Evolutionary conservation across 2,888 invertebrate species (phyloP), one percentile per base, ranked within the genome.

Genomic region (Steromphala cineraria): DNA sequence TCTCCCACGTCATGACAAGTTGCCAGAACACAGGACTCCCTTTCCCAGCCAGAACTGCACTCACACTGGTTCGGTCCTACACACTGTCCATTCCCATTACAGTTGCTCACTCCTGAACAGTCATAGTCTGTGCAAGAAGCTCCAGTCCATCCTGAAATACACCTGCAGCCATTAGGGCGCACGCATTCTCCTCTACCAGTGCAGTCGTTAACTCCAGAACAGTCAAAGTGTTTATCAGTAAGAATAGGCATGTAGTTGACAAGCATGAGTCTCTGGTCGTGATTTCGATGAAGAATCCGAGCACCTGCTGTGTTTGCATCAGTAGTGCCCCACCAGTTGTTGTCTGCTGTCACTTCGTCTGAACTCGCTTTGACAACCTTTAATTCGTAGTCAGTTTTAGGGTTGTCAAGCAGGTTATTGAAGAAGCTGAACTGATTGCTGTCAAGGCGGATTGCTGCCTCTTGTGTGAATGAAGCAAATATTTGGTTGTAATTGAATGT

Each of bases 301-400:
- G 24, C 24, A 10, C 76, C 52, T n/a, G 75, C 84, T 1, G 17
- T 28, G 10, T 53, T 52, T 8, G 36, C 10, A 28, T 83, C 55
- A 0, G 80, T 46, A 79, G 75, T 83, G 21, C 85, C 85, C 85
- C 85, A 85, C 85, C 85, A 85, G 62, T 85, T 85, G 17, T 80
- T 62, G n/a, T 78, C 52, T 1, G 81, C 83, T 46, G 78, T 79
- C 0, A 85, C 40, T 24, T 67, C 53, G 2, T 75, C 80, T 28
- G 40, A 62, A 40, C 83, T 83, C 79, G 77, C 52, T 13, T 19
- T 24, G 15, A 79, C 56, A 1, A 82, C 79, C 15, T 81, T 76
- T 4, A 86, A 21, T 80, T 86, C 83, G 55, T 80, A 83, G 8
- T 78, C 24, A 19, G 86, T 75, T n/a, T 7, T 17, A 2, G 86